Base-by-base conservation (phyloP, 2,113 vertebrate species). In the Pimephales promelas region DNA sequence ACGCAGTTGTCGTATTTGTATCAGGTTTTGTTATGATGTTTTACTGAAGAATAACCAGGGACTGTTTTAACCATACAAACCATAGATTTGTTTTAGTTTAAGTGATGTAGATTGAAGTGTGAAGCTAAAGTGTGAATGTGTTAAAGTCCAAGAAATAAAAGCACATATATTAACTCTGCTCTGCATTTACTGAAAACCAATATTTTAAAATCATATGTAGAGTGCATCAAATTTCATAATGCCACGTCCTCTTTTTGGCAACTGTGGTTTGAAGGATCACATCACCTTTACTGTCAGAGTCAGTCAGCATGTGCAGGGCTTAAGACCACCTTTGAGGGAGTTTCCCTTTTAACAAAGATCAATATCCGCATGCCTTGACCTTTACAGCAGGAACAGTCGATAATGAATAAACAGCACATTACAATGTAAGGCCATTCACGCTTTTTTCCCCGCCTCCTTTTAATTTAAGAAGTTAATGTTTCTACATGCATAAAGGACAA, bases 331-430 rank as follows among this genome's bases (percentile, higher is more conserved):
- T 85, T 84, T 28, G 54, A 24, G 68, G 66, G 71, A 70, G 52
- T 57, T 87, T 87, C 52, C 70, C 52, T 74, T 70, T 43, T 52
- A 77, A 74, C 64, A 56, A 66, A 54, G 34, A 86, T 77, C 61
- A 80, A 85, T 88, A 70, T 56, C 18, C 47, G 77, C 74, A 85
- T 83, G 57, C 56, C 56, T 76, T 81, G 45, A 83, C 84, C 79
- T 79, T 85, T 85, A 79, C 22, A 45, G 56, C 18, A 43, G 52
- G 85, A 86, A 40, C 68, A 83, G 34, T 8, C 22, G 6, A 64
- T 74, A 86, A 83, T 80, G 81, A 80, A 86, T 83, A 54, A 47
- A 76, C 40, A 70, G 3, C 24, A 10, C 4, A 4, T 76, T 72
- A 62, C 18, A 34, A 71, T 20, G 9, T 54, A 74, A 57, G 28